Evolutionary conservation across 1,140 invertebrate genomes (phyloP).

Genomic region (Eriosoma lanigerum): DNA sequence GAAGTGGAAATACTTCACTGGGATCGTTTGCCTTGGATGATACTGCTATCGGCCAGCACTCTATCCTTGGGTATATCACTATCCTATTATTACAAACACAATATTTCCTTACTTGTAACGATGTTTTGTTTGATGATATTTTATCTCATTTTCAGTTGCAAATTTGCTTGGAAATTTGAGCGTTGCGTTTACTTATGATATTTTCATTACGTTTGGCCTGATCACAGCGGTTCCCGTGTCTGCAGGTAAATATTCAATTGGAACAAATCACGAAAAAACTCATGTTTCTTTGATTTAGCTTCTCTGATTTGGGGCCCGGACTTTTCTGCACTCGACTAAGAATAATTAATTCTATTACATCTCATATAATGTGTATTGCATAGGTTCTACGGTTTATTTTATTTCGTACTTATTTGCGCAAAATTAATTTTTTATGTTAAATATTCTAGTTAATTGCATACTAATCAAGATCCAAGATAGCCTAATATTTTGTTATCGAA

Average conservation of each 20-base stretch:
- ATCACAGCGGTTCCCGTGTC: slow-evolving; percentile 90
- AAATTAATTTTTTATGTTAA: too few species aligned
- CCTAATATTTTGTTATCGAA: too few species aligned
- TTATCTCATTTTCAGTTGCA: slow-evolving; percentile 72
- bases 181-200: slow-evolving; percentile 84
- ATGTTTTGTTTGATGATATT: not conserved
- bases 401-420: too few species aligned
- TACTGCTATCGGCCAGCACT: slow-evolving; percentile 73
- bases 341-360: too few species aligned
- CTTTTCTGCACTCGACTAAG: too few species aligned
- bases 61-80: slow-evolving; percentile 69
- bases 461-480: too few species aligned
- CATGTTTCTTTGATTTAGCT: too few species aligned
- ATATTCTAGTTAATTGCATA: too few species aligned
- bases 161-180: slow-evolving; percentile 90
- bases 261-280: not conserved
- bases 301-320: too few species aligned
- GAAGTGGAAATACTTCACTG: slow-evolving; percentile 78
- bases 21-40: slow-evolving; percentile 77
- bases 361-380: too few species aligned
- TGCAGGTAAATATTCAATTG: slow-evolving; percentile 69
- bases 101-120: not conserved
- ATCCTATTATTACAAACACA: not conserved
- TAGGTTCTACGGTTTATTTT: too few species aligned
- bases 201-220: slow-evolving; percentile 88